These are phyloP conservation scores for Suricata suricatta DNA, from an alignment of 2,113 vertebrate genomes.

Conservation along the genomic window DNA sequence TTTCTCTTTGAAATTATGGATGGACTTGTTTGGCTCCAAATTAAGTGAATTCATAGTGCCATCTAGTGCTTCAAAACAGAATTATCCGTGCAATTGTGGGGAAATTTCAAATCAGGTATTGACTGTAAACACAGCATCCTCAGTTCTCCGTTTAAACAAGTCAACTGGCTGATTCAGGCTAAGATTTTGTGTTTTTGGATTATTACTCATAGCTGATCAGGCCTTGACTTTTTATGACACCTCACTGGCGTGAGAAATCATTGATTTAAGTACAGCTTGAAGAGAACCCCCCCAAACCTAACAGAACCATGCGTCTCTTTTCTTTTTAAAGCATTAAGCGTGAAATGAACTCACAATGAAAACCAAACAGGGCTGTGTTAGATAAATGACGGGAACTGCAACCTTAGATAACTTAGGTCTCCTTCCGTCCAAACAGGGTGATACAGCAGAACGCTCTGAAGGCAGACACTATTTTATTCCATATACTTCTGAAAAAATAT, in stretches of 20 bases:
- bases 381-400: constrained; percentile 41
- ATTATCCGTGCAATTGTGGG: background rate
- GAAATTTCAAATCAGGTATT: background rate
- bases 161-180: background rate
- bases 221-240: background rate
- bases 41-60: constrained; percentile 83
- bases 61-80: constrained; percentile 78
- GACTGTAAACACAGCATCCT: background rate
- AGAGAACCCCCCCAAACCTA: background rate
- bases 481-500: background rate
- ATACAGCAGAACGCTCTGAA: constrained; percentile 33
- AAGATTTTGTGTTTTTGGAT: background rate
- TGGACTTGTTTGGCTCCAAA: background rate
- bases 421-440: background rate
- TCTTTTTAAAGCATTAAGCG: background rate
- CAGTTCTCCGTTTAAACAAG: background rate
- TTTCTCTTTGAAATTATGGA: constrained; percentile 37
- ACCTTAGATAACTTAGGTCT: background rate
- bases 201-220: background rate
- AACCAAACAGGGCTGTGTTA: background rate
- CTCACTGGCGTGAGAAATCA: background rate
- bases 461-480: background rate
- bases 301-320: background rate
- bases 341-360: background rate
- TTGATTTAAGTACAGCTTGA: background rate